Percentiles rank a stretch among this genome's conserved stretches.
Evolutionary conservation across 2,113 vertebrate genomes (phyloP).

Genomic region (Psilopogon haemacephalus): DNA sequence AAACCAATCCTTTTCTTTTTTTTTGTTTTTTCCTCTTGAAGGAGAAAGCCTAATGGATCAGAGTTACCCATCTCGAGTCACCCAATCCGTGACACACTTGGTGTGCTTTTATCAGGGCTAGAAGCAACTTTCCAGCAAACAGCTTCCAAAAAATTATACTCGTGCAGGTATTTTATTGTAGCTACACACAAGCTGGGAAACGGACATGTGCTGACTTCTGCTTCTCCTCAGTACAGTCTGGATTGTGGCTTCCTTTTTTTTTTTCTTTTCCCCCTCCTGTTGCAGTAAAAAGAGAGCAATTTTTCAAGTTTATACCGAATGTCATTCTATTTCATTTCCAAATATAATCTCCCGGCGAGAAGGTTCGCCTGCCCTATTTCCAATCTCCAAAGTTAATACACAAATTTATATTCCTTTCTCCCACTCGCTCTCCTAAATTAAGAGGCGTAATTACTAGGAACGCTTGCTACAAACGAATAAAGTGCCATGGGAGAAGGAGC

Average conservation of each 20-base stretch:
- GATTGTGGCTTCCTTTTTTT: slow-evolving; percentile 20
- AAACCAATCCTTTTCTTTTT: background rate
- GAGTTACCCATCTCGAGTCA: background rate
- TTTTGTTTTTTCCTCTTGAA: background rate
- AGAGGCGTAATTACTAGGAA: slow-evolving; percentile 69
- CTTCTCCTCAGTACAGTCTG: slow-evolving; percentile 16
- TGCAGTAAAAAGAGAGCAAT: slow-evolving; percentile 59
- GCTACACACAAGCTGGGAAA: background rate
- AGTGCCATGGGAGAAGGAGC: slow-evolving; percentile 52
- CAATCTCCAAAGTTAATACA: slow-evolving; percentile 70
- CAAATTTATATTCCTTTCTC: slow-evolving; percentile 74
- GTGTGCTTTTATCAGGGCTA: slow-evolving; percentile 1
- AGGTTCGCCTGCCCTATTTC: slow-evolving; percentile 51
- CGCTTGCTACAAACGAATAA: slow-evolving; percentile 49
- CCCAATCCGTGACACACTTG: background rate
- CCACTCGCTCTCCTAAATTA: slow-evolving; percentile 70
- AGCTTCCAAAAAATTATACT: background rate
- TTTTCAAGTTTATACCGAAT: slow-evolving; percentile 66
- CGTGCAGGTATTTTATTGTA: background rate
- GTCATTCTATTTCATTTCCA: slow-evolving; percentile 68
- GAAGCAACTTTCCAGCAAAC: background rate
- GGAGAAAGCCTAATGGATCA: slow-evolving; percentile 24
- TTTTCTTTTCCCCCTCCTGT: slow-evolving; percentile 19
- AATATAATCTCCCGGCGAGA: slow-evolving; percentile 65
- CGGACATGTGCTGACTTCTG: slow-evolving; percentile 62